Evolutionary conservation across 2,888 invertebrate species (phyloP), one percentile per base, ranked within the genome.

Genomic region (Yponomeuta sedellus): DNA sequence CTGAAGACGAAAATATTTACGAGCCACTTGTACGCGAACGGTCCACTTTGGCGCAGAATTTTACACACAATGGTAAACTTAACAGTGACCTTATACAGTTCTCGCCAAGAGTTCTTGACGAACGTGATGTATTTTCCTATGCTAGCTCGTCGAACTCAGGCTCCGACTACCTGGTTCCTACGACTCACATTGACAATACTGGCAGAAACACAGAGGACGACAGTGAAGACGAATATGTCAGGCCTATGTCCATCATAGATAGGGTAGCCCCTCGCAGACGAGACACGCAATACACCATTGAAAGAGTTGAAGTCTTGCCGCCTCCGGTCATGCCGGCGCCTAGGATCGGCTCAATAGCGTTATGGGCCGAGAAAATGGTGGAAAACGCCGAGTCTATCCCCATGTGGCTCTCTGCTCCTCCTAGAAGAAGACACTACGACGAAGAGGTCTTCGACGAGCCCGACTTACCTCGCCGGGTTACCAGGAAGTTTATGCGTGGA

Each of bases 401-500:
- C 71, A 68, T 82, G 69, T 84, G 92, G 93, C 69, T 92, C 67
- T 86, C 92, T 74, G 80, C 93, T 77, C 79, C 90, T 68, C 75
- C 88, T 69, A 71, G 93, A 78, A 67, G 91, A 72, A 86, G 82
- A 76, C 78, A 90, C 70, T 72, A 75, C 66, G 76, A 80, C 64
- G 82, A 85, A 73, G 73, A 84, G 25, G 67, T 78, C 39, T 79
- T 79, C 73, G 82, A 85, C 34, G 88, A 90, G 68, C 86, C 90
- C 0, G 88, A 90, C 68, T 75, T 88, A 57, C 87, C 90, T 0
- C 75, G 79, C 11, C 75, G 85, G 64, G 79, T 88, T 57, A 92
- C 90, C 25, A 88, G 89, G 64, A 88, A 83, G 56, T 94, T 87
- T 65, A 89, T 92, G 71, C 88, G 94, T 71, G 95, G 95, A 10